These are phyloP conservation scores for Lagocephalus sceleratus DNA, from an alignment of 2,797 vertebrate species.

Conservation along the genomic window DNA sequence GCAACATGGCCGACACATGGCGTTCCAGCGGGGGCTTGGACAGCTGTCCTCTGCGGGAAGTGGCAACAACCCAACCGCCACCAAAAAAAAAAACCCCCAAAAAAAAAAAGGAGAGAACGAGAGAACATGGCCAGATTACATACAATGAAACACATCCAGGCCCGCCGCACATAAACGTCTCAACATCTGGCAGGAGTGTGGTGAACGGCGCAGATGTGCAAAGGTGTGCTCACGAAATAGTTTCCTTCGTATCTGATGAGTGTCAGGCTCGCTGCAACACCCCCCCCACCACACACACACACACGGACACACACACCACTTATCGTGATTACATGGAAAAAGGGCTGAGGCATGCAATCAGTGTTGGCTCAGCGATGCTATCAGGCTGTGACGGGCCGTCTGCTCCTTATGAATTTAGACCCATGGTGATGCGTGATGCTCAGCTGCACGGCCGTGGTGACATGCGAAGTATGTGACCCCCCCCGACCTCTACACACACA, in stretches of 20 bases:
- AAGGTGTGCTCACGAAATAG: background rate
- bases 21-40: conserved; percentile 86
- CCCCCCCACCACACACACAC: background rate
- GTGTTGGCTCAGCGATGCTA: background rate
- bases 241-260: background rate
- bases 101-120: too few species aligned
- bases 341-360: conserved; percentile 12
- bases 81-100: background rate
- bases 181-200: background rate
- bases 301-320: background rate
- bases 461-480: too few species aligned
- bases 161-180: background rate
- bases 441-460: too few species aligned
- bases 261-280: background rate
- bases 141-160: background rate
- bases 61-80: too few species aligned
- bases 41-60: conserved; percentile 79
- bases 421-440: too few species aligned
- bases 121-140: too few species aligned
- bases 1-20: conserved; percentile 89
- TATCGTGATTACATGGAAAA: background rate
- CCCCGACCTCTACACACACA: too few species aligned
- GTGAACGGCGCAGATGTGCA: too few species aligned
- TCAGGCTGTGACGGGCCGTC: too few species aligned
- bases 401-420: too few species aligned